Percentiles rank a stretch among this genome's conserved stretches.
These are phyloP conservation scores for Phenganax stokvisi DNA, from an alignment of 92 coral and sea anemone genomes.

Conservation along the genomic window DNA sequence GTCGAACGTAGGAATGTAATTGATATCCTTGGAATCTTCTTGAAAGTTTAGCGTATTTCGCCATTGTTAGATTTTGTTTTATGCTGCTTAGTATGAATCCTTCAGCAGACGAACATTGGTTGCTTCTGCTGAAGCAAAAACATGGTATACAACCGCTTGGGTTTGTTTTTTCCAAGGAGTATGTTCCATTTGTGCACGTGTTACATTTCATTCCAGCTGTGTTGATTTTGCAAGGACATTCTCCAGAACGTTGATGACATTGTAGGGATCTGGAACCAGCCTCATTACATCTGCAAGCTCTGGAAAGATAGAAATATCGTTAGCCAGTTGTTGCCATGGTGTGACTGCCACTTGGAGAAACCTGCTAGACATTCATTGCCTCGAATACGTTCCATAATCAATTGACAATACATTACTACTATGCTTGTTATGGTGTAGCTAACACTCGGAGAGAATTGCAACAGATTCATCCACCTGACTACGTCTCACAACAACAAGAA, in stretches of 20 bases:
- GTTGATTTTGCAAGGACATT: constrained; percentile 73
- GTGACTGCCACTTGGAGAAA: too few relatives aligned
- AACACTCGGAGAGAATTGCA: too few relatives aligned
- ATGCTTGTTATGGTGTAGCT: too few relatives aligned
- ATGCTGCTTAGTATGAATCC: constrained; percentile 51
- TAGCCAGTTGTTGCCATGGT: background rate
- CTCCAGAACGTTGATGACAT: constrained; percentile 68
- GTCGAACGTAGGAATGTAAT: constrained; percentile 62
- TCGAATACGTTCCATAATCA: too few relatives aligned
- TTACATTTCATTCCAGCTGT: constrained; percentile 68
- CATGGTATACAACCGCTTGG: constrained; percentile 95
- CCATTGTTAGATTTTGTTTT: constrained; percentile 19
- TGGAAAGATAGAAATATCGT: constrained; percentile 4
- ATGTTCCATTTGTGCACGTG: constrained; percentile 62
- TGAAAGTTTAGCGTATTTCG: constrained; percentile 20
- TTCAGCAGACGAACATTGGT: constrained; percentile 60
- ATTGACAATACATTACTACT: too few relatives aligned
- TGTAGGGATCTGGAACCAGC: constrained; percentile 74
- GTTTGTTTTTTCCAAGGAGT: constrained; percentile 61
- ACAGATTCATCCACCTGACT: too few relatives aligned
- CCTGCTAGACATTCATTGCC: too few relatives aligned
- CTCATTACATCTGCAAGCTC: constrained; percentile 74
- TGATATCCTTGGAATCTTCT: constrained; percentile 46
- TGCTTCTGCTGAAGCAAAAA: constrained; percentile 73
- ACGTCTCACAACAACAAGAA: too few relatives aligned